phyloP scores from a whole-genome alignment of 2,113 vertebrate species.

The Macquaria australasica region DNA sequence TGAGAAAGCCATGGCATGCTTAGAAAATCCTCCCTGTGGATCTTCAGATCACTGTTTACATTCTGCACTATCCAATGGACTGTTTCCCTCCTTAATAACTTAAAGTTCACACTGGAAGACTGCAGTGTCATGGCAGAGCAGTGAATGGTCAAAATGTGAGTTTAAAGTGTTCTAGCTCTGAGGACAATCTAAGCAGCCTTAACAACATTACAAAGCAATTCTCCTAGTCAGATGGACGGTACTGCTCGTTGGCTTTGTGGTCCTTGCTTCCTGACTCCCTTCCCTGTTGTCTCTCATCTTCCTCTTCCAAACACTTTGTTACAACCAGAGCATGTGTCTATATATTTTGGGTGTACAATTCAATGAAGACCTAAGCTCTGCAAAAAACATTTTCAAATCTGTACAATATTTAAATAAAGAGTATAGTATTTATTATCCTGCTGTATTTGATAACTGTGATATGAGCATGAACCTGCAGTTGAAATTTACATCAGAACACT shows the following conservation, averaged over 20 bases:
- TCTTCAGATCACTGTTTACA: constrained; percentile 50
- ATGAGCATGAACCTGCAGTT: background rate
- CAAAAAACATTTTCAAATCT: constrained; percentile 91
- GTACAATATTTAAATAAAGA: constrained; percentile 97
- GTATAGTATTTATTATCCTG: constrained; percentile 92
- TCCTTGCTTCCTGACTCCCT: constrained; percentile 37
- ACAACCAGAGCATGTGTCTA: constrained; percentile 55
- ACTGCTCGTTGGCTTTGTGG: constrained; percentile 14
- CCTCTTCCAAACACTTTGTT: constrained; percentile 47
- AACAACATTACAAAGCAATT: constrained; percentile 51
- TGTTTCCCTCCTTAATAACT: constrained; percentile 7
- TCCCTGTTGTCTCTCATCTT: constrained; percentile 30
- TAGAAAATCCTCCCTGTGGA: constrained; percentile 21
- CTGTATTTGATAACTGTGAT: constrained; percentile 27
- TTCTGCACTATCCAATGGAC: constrained; percentile 30
- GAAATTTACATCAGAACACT: background rate
- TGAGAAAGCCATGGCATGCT: constrained; percentile 54
- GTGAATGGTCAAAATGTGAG: constrained; percentile 18
- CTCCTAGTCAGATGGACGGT: constrained; percentile 33
- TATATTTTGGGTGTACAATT: constrained; percentile 65
- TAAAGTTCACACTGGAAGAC: constrained; percentile 11
- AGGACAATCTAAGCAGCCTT: constrained; percentile 74
- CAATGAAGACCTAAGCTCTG: constrained; percentile 89
- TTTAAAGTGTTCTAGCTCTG: constrained; percentile 24
- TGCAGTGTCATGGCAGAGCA: background rate